Conservation (phyloP, 2,113 vertebrate species). For the Eleginops maclovinus region DNA sequence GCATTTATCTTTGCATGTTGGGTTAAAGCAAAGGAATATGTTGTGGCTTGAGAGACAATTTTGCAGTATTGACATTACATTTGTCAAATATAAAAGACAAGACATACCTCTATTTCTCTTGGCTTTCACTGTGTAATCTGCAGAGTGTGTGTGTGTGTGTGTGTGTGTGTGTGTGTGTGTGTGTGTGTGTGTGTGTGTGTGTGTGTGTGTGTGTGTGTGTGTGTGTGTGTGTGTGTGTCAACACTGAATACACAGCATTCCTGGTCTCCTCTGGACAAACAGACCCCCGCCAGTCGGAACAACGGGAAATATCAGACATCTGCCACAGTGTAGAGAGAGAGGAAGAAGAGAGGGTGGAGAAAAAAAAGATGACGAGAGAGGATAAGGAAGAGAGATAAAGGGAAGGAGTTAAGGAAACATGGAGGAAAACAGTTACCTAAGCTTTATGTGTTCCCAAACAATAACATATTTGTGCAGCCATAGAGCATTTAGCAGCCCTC, state of each 20-base stretch:
- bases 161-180: not conserved
- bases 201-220: not conserved
- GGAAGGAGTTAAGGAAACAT: not conserved
- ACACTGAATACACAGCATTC: conserved; percentile 38
- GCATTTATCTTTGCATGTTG: too few relatives aligned
- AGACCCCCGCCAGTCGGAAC: conserved; percentile 29
- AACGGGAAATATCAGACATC: conserved; percentile 50
- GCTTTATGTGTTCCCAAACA: not conserved
- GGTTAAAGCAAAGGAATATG: too few relatives aligned
- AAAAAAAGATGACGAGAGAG: not conserved
- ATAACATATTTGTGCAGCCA: not conserved
- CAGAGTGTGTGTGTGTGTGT: too few relatives aligned
- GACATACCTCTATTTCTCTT: not conserved
- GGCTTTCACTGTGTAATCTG: too few relatives aligned
- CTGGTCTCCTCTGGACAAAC: conserved; percentile 38
- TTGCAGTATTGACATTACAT: not conserved
- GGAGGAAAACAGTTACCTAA: not conserved
- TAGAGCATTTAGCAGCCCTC: not conserved
- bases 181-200: not conserved
- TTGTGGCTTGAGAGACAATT: not conserved
- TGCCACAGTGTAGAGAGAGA: conserved; percentile 15
- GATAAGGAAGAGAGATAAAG: not conserved
- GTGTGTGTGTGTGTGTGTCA: conserved; percentile 20
- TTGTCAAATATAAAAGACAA: conserved; percentile 1
- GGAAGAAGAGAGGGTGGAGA: not conserved